Base-by-base conservation (phyloP, 2,888 invertebrate genomes). In the Perizoma flavofasciatum region DNA sequence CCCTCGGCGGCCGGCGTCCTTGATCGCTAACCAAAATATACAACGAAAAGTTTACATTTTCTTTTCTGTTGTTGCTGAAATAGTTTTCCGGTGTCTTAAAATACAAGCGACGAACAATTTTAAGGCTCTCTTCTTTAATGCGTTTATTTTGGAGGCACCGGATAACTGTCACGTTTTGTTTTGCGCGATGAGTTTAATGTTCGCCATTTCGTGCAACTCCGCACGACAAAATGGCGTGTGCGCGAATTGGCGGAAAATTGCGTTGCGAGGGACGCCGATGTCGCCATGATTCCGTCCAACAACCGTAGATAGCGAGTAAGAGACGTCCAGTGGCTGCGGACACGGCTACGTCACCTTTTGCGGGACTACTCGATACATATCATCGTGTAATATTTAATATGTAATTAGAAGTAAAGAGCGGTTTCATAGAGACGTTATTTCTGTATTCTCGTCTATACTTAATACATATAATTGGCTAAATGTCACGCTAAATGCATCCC, bases 341-440 rank as follows among this genome's bases (percentile, higher is more conserved):
- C 91, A 89, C 89, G 89, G 90, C 91, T 92, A 87, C 92, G 89
- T 88, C 89, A 89, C 90, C 85, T 89, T 86, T 84, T 92, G 93
- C 93, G 94, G 94, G 94, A 94, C 94, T 94, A 94, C 94, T 94
- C 92, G 93, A 93, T 94, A 94, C 94, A 94, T 94, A 94, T 94
- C 94, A 94, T 93, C 94, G 94, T 88, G 88, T 94, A 94, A 94
- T 93, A 92, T 91, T 79, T 94, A 93, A 90, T 88, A 81, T 89
- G 85, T 93, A 92, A 91, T 90, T 91, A 91, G 90, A 73, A 82
- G 80, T 89, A 89, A 78, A 85, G 83, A 86, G 83, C 88, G 86
- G 89, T 91, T 91, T 90, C 93, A 93, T 91, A 92, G 90, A 91
- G 91, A 91, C 90, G 87, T 92, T 89, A 90, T 92, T 91, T 91